Conservation (phyloP, 2,113 vertebrate genomes). For the Lucifuga dentata region DNA sequence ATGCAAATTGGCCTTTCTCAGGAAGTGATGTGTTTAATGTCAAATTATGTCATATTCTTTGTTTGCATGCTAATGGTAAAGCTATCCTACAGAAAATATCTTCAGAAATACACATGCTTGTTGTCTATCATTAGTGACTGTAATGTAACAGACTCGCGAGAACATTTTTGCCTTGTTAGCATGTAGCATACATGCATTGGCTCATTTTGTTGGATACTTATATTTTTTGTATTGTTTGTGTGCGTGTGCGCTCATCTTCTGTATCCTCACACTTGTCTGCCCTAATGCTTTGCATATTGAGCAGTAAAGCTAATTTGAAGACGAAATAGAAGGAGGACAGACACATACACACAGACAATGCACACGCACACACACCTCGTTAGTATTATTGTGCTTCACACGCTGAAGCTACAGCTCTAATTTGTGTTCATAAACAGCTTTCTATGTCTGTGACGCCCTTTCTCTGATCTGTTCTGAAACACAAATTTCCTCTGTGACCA, state of each 20-base stretch:
- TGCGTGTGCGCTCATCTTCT: not conserved
- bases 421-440: constrained; percentile 35
- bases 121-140: no score
- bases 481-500: constrained; percentile 25
- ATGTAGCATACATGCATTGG: no score
- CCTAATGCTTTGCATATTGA: constrained; percentile 43
- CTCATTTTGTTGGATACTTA: not conserved
- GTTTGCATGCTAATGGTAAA: no score
- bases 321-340: no score
- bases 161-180: not conserved
- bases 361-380: constrained; percentile 14
- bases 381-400: constrained; percentile 9
- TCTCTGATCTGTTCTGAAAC: constrained; percentile 21
- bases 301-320: constrained; percentile 45
- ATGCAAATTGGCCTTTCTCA: no score
- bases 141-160: not conserved
- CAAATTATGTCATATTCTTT: no score
- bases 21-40: no score
- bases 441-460: constrained; percentile 26
- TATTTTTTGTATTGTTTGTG: not conserved
- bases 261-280: constrained; percentile 43
- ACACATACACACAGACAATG: constrained; percentile 1
- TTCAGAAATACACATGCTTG: no score
- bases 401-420: constrained; percentile 35
- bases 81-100: no score